phyloP scores from a whole-genome alignment of 2,797 vertebrate species.

The Thripadectes ignobilis region DNA sequence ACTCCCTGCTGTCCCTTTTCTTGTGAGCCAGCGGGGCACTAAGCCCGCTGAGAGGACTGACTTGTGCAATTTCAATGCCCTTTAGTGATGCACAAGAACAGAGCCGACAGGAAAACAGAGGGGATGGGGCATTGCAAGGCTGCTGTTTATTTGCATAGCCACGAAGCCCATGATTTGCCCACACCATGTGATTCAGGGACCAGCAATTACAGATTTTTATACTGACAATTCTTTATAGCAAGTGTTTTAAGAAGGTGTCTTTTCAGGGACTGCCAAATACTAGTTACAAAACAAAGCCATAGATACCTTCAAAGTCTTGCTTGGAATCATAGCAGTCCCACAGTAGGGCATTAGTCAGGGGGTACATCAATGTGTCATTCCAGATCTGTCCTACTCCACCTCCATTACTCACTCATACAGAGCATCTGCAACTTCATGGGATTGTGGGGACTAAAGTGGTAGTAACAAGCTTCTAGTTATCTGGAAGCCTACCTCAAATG shows the following conservation, averaged over 20 bases:
- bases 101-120: conserved; percentile 46
- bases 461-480: not conserved
- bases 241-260: not conserved
- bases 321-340: not conserved
- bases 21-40: conserved; percentile 41
- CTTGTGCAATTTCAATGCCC: conserved; percentile 62
- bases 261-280: not conserved
- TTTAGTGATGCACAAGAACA: conserved; percentile 53
- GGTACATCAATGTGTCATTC: not conserved
- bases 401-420: not conserved
- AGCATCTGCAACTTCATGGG: not conserved
- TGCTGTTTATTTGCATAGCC: not conserved
- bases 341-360: not conserved
- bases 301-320: not conserved
- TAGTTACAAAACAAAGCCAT: not conserved
- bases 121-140: not conserved
- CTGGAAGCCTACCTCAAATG: not conserved
- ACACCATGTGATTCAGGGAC: not conserved
- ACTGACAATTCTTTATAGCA: not conserved
- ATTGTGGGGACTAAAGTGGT: not conserved
- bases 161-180: not conserved
- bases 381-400: not conserved
- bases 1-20: conserved; percentile 57
- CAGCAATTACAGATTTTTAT: not conserved
- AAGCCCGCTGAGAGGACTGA: conserved; percentile 14